Base-by-base conservation (phyloP, 2,888 invertebrate species). In the Furcula furcula region DNA sequence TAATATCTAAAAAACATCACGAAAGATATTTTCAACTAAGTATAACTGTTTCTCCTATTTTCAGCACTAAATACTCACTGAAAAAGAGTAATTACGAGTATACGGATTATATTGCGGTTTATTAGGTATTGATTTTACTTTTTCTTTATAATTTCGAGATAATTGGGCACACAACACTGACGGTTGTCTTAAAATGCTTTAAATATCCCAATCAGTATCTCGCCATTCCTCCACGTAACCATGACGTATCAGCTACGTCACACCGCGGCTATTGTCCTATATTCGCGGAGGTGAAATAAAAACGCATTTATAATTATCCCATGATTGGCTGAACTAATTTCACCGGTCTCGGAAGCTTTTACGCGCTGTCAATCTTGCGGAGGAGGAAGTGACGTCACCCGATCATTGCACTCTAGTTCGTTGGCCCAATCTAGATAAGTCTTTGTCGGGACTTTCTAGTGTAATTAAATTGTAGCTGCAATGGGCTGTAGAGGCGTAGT, bases 361-460 rank as follows among this genome's bases (percentile, higher is more conserved):
- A 48, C 36, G 20, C 26, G 34, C 38, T 52, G 59, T 65, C 65
- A 62, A 50, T 56, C 54, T 37, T 11, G 22, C 19, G 4, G 18
- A 32, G 15, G 11, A 19, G 44, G 42, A 40, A 42, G 33, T 60
- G 58, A 59, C 65, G 57, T 34, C 34, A n/a, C 34, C 13, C 36
- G 61, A 39, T 40, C 64, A 56, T 47, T 41, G 59, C 43, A 48
- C 48, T 31, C 19, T 16, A 28, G 51, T 47, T 57, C 63, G 29
- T 49, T 38, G 51, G 22, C 47, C 55, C 33, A 29, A 34, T 37
- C 49, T 59, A 55, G 50, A 45, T 46, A 38, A 27, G 31, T 29
- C 40, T 38, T 38, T 34, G 43, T 45, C 2, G 10, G 10, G 10
- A 21, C 10, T 21, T 20, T 7, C 9, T 6, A 9, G 9, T 4